These are phyloP conservation scores for Paedocypris micromegethes DNA, from an alignment of 2,797 vertebrate species.

Conservation along the genomic window DNA sequence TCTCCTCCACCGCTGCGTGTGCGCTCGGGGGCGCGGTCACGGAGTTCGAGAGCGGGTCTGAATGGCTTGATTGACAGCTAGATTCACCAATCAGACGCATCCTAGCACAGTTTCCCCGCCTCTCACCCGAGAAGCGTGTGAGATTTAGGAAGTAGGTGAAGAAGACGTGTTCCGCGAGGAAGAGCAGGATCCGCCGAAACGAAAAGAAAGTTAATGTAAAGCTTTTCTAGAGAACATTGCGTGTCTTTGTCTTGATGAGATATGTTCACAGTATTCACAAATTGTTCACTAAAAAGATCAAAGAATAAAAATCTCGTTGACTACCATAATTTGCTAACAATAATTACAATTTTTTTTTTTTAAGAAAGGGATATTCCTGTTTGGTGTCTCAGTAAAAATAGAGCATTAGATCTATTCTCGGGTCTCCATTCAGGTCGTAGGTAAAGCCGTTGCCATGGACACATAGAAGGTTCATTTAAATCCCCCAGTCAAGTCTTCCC, in stretches of 20 bases:
- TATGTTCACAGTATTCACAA: too few relatives aligned
- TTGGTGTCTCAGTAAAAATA: conserved; percentile 42
- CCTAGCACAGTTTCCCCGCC: not conserved
- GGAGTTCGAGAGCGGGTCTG: conserved; percentile 30
- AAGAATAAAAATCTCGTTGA: too few relatives aligned
- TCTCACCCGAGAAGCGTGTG: not conserved
- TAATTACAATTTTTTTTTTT: too few relatives aligned
- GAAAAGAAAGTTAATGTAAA: too few relatives aligned
- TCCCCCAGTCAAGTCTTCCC: conserved; percentile 56
- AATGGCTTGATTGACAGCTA: conserved; percentile 24
- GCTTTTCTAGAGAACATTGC: too few relatives aligned
- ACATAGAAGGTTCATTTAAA: conserved; percentile 61
- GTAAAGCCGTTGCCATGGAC: conserved; percentile 70
- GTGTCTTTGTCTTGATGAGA: too few relatives aligned
- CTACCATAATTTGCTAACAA: too few relatives aligned
- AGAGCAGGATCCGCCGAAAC: too few relatives aligned
- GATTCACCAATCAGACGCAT: conserved; percentile 17
- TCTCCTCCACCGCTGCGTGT: conserved; percentile 37
- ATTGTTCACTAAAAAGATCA: too few relatives aligned
- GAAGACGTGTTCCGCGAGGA: conserved; percentile 7
- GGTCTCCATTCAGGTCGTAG: conserved; percentile 48
- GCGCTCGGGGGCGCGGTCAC: conserved; percentile 57
- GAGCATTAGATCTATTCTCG: conserved; percentile 48
- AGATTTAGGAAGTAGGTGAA: conserved; percentile 35
- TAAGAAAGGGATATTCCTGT: not conserved